phyloP scores from a whole-genome alignment of 2,113 vertebrate genomes.

The Tupaia chinensis region DNA sequence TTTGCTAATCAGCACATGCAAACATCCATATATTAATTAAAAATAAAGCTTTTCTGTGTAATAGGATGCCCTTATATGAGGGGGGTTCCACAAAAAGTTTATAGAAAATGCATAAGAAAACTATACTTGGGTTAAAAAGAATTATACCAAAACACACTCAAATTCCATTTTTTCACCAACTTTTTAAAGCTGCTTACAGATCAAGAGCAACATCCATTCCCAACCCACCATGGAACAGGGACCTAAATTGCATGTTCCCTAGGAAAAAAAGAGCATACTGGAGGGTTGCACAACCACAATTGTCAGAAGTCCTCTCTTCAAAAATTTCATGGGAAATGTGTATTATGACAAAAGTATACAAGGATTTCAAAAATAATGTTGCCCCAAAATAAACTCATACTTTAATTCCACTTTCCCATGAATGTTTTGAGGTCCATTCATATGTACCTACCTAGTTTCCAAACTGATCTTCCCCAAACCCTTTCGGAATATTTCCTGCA shows the following conservation, averaged over 20 bases:
- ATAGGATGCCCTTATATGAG: neutral
- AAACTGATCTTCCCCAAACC: neutral
- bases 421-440: neutral
- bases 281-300: no score
- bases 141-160: no score
- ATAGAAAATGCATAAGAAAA: no score
- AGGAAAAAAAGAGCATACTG: neutral
- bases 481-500: neutral
- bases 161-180: no score
- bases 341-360: no score
- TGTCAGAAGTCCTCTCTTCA: neutral
- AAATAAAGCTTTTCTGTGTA: neutral
- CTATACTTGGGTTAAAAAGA: no score
- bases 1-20: slow-evolving; percentile 56
- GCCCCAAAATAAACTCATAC: no score
- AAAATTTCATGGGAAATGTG: no score
- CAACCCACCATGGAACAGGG: neutral
- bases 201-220: neutral
- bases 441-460: neutral
- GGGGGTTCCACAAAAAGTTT: no score
- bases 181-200: neutral
- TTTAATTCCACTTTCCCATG: no score
- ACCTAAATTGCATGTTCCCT: neutral
- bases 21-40: neutral
- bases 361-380: no score